Evolutionary conservation across 2,113 vertebrate species (phyloP), one percentile per base, ranked within the genome.

Genomic region (Diglossa brunneiventris): DNA sequence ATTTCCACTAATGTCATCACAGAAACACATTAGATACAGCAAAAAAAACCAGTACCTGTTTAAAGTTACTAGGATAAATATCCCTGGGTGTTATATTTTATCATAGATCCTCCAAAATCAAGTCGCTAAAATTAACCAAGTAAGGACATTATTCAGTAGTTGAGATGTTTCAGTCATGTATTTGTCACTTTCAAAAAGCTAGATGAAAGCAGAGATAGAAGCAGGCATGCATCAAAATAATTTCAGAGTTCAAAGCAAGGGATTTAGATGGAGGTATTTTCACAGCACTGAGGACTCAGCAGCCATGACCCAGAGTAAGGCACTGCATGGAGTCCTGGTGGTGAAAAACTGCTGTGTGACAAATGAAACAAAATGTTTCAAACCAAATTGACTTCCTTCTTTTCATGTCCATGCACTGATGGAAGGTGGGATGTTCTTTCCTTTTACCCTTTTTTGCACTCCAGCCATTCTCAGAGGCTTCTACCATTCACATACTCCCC

Each of bases 321-420:
- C 5, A 63, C 37, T 0, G 1, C 27, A 30, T 5, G 7, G 56
- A 74, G 27, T 17, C 17, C 24, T 2, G 1, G 14, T 8, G 74
- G 17, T 39, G 42, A 87, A 69, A 73, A 76, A 15, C 15, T 31
- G 13, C 39, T 63, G 18, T 5, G 5, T 27, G 28, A 30, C 49
- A 47, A 73, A 80, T 19, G 10, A 77, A 83, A 67, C 22, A 22
- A 64, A 64, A 8, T 6, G 3, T 49, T 52, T 41, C 28, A 87
- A 78, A 69, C 11, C 5, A 62, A 70, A 70, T 5, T 1, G 0
- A 39, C n/a, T 78, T 90, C 39, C 31, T 1, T 58, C 15, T 58
- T 89, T 69, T 10, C 3, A 1, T 4, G 30, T 24, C 52, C 42
- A 33, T 11, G 6, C 13, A 17, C 3, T 2, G 9, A n/a, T 31